Conservation (phyloP, 1,140 invertebrate species). For the Saccostrea glomerata region DNA sequence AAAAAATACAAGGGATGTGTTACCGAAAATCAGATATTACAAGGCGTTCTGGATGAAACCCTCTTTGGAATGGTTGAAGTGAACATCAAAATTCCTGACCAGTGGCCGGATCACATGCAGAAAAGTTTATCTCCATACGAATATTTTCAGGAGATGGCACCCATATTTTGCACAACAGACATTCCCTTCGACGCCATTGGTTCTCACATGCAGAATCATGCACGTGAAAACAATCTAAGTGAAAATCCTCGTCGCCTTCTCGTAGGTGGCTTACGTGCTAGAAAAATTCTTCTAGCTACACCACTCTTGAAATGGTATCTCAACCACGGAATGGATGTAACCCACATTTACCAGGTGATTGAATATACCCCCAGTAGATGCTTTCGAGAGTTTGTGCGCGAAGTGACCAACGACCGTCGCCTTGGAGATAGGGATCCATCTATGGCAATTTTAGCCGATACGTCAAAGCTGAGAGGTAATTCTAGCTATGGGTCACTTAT, state of each 20-base stretch:
- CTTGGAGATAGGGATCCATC: constrained; percentile 49
- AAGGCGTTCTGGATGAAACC: not conserved
- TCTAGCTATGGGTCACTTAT: constrained; percentile 55
- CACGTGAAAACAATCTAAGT: constrained; percentile 41
- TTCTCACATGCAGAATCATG: constrained; percentile 50
- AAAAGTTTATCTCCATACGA: not conserved
- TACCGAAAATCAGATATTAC: constrained; percentile 9
- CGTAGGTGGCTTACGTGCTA: constrained; percentile 53
- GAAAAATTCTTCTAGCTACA: constrained; percentile 59
- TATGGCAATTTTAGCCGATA: constrained; percentile 60
- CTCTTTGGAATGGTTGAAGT: constrained; percentile 54
- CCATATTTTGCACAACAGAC: constrained; percentile 54
- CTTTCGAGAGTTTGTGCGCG: too few relatives aligned
- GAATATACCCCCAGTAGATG: too few relatives aligned
- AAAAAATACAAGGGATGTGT: constrained; percentile 41
- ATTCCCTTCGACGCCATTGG: constrained; percentile 51
- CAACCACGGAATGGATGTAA: constrained; percentile 36
- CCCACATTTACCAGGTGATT: not conserved
- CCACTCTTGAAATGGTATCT: constrained; percentile 39
- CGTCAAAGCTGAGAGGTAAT: constrained; percentile 59
- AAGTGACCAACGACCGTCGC: constrained; percentile 37
- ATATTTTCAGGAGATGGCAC: constrained; percentile 49
- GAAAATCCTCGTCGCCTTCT: constrained; percentile 50
- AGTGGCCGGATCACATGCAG: not conserved
- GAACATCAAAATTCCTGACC: constrained; percentile 50